Percentiles rank a stretch among this genome's conserved stretches.
Conservation (phyloP, 2,888 invertebrate species). For the Aelia acuminata region DNA sequence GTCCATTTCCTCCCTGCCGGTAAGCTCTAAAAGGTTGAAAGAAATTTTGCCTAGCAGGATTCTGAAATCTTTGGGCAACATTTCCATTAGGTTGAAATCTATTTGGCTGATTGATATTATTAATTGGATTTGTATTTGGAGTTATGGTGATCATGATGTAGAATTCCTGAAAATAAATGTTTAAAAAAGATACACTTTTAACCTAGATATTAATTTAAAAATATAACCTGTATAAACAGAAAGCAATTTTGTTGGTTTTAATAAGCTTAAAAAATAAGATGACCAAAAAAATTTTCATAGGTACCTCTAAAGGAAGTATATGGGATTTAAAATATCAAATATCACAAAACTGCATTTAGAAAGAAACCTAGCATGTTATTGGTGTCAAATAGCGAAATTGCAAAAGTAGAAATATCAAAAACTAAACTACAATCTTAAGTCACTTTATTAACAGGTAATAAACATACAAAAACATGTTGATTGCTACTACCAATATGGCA, state of each 20-base stretch:
- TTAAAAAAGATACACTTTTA: not conserved
- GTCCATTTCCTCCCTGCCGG: conserved; percentile 68
- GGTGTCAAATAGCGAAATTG: not conserved
- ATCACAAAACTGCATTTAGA: not conserved
- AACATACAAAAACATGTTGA: conserved; percentile 47
- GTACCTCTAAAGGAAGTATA: conserved; percentile 15
- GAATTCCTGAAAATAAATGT: conserved; percentile 6
- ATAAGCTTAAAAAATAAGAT: not conserved
- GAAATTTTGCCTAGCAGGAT: conserved; percentile 68
- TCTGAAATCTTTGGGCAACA: conserved; percentile 58
- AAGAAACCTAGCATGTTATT: not conserved
- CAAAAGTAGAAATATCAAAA: not conserved
- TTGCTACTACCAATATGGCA: conserved; percentile 51
- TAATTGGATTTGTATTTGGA: conserved; percentile 50
- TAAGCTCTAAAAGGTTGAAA: conserved; percentile 72
- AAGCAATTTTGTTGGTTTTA: not conserved
- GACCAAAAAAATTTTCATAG: not conserved
- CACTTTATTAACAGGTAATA: conserved; percentile 28
- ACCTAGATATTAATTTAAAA: not conserved
- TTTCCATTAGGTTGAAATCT: conserved; percentile 55
- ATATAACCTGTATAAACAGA: not conserved
- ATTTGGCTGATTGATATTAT: conserved; percentile 19
- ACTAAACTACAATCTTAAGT: not conserved
- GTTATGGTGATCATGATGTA: conserved; percentile 55
- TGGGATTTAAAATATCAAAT: not conserved